Evolutionary conservation across 2,888 invertebrate genomes (phyloP).

Genomic region (Apantesis nais): DNA sequence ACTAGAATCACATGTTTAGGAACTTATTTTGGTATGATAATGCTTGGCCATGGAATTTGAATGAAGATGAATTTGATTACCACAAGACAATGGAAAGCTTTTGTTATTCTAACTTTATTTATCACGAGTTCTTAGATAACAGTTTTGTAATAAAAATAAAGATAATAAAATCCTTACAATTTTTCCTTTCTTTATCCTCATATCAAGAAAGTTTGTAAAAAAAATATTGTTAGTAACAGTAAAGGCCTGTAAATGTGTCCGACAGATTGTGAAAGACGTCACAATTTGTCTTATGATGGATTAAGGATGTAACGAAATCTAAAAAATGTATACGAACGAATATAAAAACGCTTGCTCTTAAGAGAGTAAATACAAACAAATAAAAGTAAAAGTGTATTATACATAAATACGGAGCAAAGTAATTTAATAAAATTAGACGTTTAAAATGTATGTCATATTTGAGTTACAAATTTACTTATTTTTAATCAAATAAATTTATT

Average conservation of each 20-base stretch:
- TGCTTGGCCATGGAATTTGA: slow-evolving; percentile 36
- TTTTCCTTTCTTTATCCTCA: too few relatives aligned
- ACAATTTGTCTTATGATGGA: neutral
- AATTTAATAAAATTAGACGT: too few relatives aligned
- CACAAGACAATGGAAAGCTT: slow-evolving; percentile 16
- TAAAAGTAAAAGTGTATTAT: too few relatives aligned
- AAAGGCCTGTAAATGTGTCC: neutral
- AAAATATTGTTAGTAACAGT: neutral
- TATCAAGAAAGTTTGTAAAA: too few relatives aligned
- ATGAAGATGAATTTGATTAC: slow-evolving; percentile 39
- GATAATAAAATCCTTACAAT: neutral
- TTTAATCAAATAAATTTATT: too few relatives aligned
- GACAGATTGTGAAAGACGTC: neutral
- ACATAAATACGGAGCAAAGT: too few relatives aligned
- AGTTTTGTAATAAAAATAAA: neutral
- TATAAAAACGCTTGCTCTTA: neutral
- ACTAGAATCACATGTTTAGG: slow-evolving; percentile 28
- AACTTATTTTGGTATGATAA: slow-evolving; percentile 40
- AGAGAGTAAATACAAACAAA: too few relatives aligned
- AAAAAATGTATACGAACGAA: neutral
- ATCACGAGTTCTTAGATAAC: neutral
- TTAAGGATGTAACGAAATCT: neutral
- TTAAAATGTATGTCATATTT: too few relatives aligned
- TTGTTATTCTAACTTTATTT: slow-evolving; percentile 16
- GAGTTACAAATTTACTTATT: too few relatives aligned